Percentiles rank a stretch among this genome's conserved stretches.
Conservation (phyloP, 53 echinoderm and acorn worm genomes). For the Astropecten irregularis region DNA sequence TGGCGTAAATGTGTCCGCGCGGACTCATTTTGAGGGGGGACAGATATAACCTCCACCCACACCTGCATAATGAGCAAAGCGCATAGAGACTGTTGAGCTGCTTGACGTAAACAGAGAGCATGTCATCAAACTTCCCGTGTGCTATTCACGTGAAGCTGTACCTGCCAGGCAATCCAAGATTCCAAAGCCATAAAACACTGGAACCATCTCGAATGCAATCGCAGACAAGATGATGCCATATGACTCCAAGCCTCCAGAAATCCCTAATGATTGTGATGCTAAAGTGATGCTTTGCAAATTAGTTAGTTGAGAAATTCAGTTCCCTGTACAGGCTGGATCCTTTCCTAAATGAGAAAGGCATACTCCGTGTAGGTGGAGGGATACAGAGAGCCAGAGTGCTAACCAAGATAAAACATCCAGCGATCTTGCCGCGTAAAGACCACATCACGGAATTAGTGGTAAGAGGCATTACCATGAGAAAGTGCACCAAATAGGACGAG, state of each 20-base stretch:
- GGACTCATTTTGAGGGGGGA: too few species aligned
- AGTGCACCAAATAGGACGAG: slow-evolving; percentile 59
- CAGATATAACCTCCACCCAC: too few species aligned
- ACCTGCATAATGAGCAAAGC: slow-evolving; percentile 21
- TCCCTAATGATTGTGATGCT: slow-evolving; percentile 50
- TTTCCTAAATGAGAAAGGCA: slow-evolving; percentile 44
- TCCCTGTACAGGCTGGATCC: slow-evolving; percentile 46
- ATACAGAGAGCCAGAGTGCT: slow-evolving; percentile 2
- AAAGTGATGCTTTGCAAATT: too few species aligned
- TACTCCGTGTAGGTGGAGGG: slow-evolving; percentile 64
- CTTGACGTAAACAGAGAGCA: slow-evolving; percentile 34
- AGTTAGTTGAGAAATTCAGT: slow-evolving; percentile 20
- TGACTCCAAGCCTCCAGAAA: slow-evolving; percentile 8
- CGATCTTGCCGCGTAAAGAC: slow-evolving; percentile 48
- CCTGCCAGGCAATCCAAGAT: slow-evolving; percentile 61
- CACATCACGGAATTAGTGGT: slow-evolving; percentile 55
- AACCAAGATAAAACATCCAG: slow-evolving; percentile 53
- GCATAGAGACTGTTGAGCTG: slow-evolving; percentile 41
- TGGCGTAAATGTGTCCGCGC: too few species aligned
- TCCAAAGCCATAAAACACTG: slow-evolving; percentile 54
- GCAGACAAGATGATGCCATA: slow-evolving; percentile 45
- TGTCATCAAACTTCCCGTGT: slow-evolving; percentile 30
- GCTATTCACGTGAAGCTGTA: slow-evolving; percentile 35
- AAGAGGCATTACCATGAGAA: slow-evolving; percentile 37
- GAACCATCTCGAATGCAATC: slow-evolving; percentile 47